phyloP scores from a whole-genome alignment of 2,888 invertebrate genomes.

The Pseudeuparius sepicola region DNA sequence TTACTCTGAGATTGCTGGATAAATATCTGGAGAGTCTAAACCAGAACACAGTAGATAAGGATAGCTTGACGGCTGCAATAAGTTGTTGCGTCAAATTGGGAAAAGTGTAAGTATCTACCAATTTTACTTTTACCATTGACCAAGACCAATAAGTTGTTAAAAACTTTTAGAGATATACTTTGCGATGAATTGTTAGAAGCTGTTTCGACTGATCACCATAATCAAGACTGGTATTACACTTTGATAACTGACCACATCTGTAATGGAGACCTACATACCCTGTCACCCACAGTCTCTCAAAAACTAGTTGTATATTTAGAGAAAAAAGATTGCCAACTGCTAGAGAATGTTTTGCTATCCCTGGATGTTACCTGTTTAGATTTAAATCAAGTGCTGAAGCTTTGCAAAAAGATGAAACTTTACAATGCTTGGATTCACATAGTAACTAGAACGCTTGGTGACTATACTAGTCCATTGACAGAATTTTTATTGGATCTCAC shows the following conservation, averaged over 20 bases:
- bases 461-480: slow-evolving; percentile 64
- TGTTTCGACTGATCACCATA: slow-evolving; percentile 40
- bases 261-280: slow-evolving; percentile 47
- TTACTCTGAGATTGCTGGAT: slow-evolving; percentile 31
- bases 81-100: slow-evolving; percentile 41
- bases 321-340: slow-evolving; percentile 44
- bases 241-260: slow-evolving; percentile 61
- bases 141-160: neutral
- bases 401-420: slow-evolving; percentile 46
- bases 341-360: slow-evolving; percentile 63
- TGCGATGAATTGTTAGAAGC: slow-evolving; percentile 56
- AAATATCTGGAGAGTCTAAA: slow-evolving; percentile 41
- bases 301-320: slow-evolving; percentile 61
- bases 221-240: slow-evolving; percentile 49
- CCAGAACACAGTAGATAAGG: slow-evolving; percentile 36
- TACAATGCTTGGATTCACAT: slow-evolving; percentile 67
- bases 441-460: slow-evolving; percentile 64
- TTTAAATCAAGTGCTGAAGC: slow-evolving; percentile 55
- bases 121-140: neutral
- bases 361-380: slow-evolving; percentile 66
- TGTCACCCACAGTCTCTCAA: slow-evolving; percentile 63
- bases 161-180: slow-evolving; percentile 42
- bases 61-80: slow-evolving; percentile 40
- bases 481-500: slow-evolving; percentile 50
- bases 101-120: slow-evolving; percentile 41